Base-by-base conservation (phyloP, 2,888 invertebrate species). In the Conistra vaccinii region DNA sequence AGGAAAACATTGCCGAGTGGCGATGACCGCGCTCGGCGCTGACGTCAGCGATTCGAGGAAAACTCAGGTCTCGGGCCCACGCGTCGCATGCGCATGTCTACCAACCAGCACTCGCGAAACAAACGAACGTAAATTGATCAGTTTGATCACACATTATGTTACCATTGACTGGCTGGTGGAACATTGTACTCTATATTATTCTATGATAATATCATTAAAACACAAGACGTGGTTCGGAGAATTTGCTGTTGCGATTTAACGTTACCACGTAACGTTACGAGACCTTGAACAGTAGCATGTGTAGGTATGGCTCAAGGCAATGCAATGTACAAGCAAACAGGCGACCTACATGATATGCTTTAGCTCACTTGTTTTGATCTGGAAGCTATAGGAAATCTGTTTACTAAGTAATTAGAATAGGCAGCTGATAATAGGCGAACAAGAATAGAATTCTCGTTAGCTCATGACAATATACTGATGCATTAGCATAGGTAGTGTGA, bases 41-140 rank as follows among this genome's bases (percentile, higher is more conserved):
- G 94, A 95, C 95, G 95, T 95, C 95, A 95, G 63, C 87, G 79
- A 51, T 95, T 95, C 95, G 92, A 92, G 94, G 95, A 95, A 95
- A 95, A 93, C 90, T 92, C 92, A 67, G 86, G 80, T 81, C 87
- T 80, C 85, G 81, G 81, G 88, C 89, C 90, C 89, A 91, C 90
- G 90, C 90, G 83, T 74, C 69, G 80, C 69, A 48, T 14, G 75
- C 83, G 78, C 78, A 73, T 67, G 78, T 79, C 82, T 80, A 70
- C 83, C 74, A 78, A 78, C 84, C 69, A 80, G 58, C 48, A 71
- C 57, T 70, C 66, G 62, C 65, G 70, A 80, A 84, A 81, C 81
- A 82, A 81, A 81, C 48, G 67, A 81, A 73, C 82, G 81, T 76
- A 85, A 81, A 85, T 70, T 76, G 60, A 81, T 70, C 73, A 85